These are phyloP conservation scores for Sorex maritimensis DNA, from an alignment of 2,797 vertebrate species.

Conservation along the genomic window DNA sequence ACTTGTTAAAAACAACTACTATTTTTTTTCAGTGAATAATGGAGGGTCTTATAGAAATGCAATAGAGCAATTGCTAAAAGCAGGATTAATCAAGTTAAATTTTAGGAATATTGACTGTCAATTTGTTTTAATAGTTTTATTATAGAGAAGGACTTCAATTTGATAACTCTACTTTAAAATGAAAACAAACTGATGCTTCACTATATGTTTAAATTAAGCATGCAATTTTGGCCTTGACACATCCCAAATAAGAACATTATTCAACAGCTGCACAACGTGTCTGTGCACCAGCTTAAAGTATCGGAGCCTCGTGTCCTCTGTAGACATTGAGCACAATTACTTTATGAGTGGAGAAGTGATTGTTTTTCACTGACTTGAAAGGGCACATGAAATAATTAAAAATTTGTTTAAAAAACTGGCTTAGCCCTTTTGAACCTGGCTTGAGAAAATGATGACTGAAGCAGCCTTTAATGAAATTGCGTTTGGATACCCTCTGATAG, in stretches of 20 bases:
- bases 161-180: constrained; percentile 77
- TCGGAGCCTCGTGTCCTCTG: constrained; percentile 70
- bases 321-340: constrained; percentile 69
- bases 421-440: constrained; percentile 72
- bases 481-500: constrained; percentile 24
- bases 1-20: constrained; percentile 14
- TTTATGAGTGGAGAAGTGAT: constrained; percentile 52
- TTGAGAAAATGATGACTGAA: constrained; percentile 66
- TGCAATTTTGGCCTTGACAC: constrained; percentile 80
- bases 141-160: constrained; percentile 76
- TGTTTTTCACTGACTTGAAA: constrained; percentile 74
- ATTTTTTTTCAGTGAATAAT: constrained; percentile 57
- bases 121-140: constrained; percentile 82
- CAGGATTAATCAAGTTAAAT: constrained; percentile 78
- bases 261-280: constrained; percentile 67
- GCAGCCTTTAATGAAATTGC: constrained; percentile 65
- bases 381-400: constrained; percentile 75
- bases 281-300: constrained; percentile 37
- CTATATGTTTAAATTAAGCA: constrained; percentile 80
- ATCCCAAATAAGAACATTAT: constrained; percentile 82
- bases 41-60: constrained; percentile 55
- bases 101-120: constrained; percentile 77
- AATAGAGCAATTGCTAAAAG: constrained; percentile 57
- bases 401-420: constrained; percentile 64
- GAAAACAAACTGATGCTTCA: constrained; percentile 72